Evolutionary conservation across 1,140 invertebrate species (phyloP).

Genomic region (Phymastichus coffea): DNA sequence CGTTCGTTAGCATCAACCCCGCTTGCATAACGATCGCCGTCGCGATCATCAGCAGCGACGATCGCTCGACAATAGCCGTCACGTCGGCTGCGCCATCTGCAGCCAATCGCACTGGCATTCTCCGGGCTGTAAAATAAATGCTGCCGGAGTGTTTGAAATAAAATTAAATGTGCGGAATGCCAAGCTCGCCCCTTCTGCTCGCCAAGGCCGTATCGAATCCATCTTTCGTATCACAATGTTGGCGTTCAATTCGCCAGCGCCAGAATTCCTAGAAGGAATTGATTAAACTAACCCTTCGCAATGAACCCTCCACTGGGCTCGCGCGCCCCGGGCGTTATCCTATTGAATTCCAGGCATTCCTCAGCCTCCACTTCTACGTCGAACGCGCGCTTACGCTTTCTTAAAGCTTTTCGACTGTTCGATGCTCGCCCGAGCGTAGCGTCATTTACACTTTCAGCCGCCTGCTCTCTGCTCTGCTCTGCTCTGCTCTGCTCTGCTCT

Average conservation of each 20-base stretch:
- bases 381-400: too few relatives aligned
- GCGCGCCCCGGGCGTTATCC: slow-evolving; percentile 20
- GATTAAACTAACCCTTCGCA: slow-evolving; percentile 50
- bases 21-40: too few relatives aligned
- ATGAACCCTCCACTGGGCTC: too few relatives aligned
- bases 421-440: too few relatives aligned
- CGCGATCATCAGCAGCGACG: too few relatives aligned
- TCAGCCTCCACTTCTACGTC: too few relatives aligned
- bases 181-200: background rate
- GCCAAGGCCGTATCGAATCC: slow-evolving; percentile 7
- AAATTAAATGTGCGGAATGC: background rate
- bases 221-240: background rate
- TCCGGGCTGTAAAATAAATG: background rate
- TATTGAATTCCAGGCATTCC: slow-evolving; percentile 47
- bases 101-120: background rate
- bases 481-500: too few relatives aligned
- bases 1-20: too few relatives aligned
- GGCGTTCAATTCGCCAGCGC: background rate
- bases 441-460: too few relatives aligned
- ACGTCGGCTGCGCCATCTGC: background rate
- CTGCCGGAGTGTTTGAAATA: background rate
- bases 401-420: too few relatives aligned
- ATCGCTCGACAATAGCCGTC: too few relatives aligned
- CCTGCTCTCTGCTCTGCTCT: too few relatives aligned
- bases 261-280: slow-evolving; percentile 41